These are phyloP conservation scores for Enteromius argenteus DNA, from an alignment of 2,797 vertebrate species.

Conservation along the genomic window DNA sequence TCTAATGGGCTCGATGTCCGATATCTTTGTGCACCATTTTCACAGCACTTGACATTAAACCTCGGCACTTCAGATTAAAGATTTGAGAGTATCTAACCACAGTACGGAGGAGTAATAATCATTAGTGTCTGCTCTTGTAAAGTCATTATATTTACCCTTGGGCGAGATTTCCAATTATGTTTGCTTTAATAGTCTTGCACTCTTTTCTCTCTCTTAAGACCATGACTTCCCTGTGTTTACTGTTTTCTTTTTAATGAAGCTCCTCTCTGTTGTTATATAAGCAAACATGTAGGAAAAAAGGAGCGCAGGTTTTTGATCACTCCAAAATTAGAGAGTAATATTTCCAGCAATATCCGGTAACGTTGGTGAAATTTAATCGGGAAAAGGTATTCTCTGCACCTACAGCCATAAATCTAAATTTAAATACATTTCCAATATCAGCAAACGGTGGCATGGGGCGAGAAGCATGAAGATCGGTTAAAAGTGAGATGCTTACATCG, in stretches of 20 bases:
- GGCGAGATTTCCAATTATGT: slow-evolving; percentile 45
- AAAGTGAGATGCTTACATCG: slow-evolving; percentile 77
- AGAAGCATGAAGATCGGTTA: not conserved
- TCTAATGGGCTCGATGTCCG: not conserved
- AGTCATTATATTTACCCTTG: slow-evolving; percentile 36
- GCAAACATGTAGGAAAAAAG: slow-evolving; percentile 26
- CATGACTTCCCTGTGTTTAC: slow-evolving; percentile 32
- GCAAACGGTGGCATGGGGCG: not conserved
- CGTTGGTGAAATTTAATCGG: not conserved
- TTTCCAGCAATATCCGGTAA: not conserved
- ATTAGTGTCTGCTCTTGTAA: slow-evolving; percentile 34
- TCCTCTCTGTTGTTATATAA: slow-evolving; percentile 18
- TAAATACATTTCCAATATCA: not conserved
- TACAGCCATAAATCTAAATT: slow-evolving; percentile 26
- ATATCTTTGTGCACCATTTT: not conserved
- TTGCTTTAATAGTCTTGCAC: slow-evolving; percentile 41
- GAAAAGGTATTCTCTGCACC: not conserved
- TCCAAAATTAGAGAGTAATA: slow-evolving; percentile 16
- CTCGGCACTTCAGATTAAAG: slow-evolving; percentile 7
- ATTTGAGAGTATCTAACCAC: slow-evolving; percentile 2
- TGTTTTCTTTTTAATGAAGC: slow-evolving; percentile 36
- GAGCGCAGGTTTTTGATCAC: slow-evolving; percentile 20
- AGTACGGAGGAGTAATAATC: slow-evolving; percentile 1
- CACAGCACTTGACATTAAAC: slow-evolving; percentile 18
- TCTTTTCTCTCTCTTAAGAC: slow-evolving; percentile 17